Evolutionary conservation across 2,113 vertebrate genomes (phyloP), one percentile per base, ranked within the genome.

Genomic region (Morone saxatilis): DNA sequence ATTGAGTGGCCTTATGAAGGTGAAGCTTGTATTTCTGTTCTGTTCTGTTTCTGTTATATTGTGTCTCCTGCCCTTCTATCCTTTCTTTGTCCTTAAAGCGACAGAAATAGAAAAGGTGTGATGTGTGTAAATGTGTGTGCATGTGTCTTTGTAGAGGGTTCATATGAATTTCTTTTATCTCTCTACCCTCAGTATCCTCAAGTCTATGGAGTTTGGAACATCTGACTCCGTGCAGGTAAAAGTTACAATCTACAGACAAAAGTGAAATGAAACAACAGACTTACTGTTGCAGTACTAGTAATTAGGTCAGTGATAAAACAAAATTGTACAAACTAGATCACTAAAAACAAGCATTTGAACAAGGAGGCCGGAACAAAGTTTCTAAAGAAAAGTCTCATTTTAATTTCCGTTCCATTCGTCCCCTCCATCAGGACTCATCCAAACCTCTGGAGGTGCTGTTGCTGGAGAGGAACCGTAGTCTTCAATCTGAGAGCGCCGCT

Each of bases 381-480:
- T 20, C 10, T n/a, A n/a, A n/a, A n/a, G 6, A 36, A 62, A 31
- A n/a, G 45, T 36, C 70, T 67, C 0, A 54, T 60, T 83, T 78
- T 20, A 41, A 62, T 62, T 45, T 72, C 17, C 13, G 5, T 62
- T 74, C 9, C 25, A 16, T 59, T 40, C 67, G 3, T 63, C 11
- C 22, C 20, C 53, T 60, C 40, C 43, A 22, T 67, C 78, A 89
- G 98, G 98, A 99, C 68, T 95, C 96, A 9, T 94, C 97, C 82
- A 99, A 98, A 92, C 97, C 98, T 3, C 94, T 99, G 94, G 98
- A 99, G 95, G 97, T 99, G 90, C 94, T 99, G 86, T 93, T 99
- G 90, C 96, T 99, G 95, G 98, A 99, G 94, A 99, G 98, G 95
- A 99, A 97, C 95, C 98, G 97, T 61, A 94, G 97, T 2, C 94